phyloP scores from a whole-genome alignment of 2,888 invertebrate genomes.

The Pyrochroa serraticornis region DNA sequence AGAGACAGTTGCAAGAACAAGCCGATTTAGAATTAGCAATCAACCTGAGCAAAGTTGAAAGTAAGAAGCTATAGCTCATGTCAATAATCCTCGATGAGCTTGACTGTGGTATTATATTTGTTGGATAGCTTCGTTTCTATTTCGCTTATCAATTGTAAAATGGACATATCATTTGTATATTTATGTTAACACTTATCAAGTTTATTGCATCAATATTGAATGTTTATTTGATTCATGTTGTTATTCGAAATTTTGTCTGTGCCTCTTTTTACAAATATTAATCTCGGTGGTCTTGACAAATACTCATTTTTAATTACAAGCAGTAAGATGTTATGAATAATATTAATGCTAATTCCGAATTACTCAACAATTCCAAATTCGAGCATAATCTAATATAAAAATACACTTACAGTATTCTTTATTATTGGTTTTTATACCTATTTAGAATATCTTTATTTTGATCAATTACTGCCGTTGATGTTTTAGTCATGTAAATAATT shows the following conservation, averaged over 20 bases:
- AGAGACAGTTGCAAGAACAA: constrained; percentile 67
- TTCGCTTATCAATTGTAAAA: constrained; percentile 15
- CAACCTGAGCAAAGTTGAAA: constrained; percentile 67
- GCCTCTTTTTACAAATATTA: constrained; percentile 20
- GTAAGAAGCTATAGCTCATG: constrained; percentile 31
- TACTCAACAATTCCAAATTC: not conserved
- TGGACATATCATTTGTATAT: constrained; percentile 24
- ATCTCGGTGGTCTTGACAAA: constrained; percentile 7
- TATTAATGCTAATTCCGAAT: not conserved
- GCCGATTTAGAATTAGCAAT: constrained; percentile 77
- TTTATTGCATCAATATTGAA: constrained; percentile 8
- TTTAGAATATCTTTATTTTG: not conserved
- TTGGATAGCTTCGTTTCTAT: constrained; percentile 9
- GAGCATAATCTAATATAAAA: constrained; percentile 16
- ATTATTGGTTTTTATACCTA: constrained; percentile 12
- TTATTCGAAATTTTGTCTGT: constrained; percentile 20
- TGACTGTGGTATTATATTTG: constrained; percentile 29
- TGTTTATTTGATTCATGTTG: not conserved
- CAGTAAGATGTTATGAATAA: not conserved
- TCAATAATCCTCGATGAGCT: constrained; percentile 24
- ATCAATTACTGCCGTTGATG: constrained; percentile 15
- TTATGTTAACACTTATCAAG: constrained; percentile 15
- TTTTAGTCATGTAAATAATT: constrained; percentile 29
- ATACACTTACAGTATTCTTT: constrained; percentile 13
- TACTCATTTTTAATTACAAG: constrained; percentile 11